phyloP scores from a whole-genome alignment of 2,113 vertebrate genomes.

The Atherinomorus stipes region DNA sequence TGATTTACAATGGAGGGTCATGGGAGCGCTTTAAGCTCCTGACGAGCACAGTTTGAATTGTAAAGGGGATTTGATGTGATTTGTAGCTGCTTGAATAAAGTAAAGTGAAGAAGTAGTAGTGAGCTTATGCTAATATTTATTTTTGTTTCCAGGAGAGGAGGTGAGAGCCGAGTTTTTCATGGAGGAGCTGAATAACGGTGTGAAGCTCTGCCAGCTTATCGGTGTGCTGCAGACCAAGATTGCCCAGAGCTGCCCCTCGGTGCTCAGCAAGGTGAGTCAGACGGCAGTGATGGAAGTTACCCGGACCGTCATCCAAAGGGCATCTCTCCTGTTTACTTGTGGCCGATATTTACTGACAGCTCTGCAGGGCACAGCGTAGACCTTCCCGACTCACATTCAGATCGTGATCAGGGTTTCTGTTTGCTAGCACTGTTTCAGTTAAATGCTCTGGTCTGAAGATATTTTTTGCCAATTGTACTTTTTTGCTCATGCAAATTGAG shows the following conservation, averaged over 20 bases:
- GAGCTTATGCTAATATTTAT: too few relatives aligned
- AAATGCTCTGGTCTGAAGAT: too few relatives aligned
- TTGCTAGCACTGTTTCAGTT: too few relatives aligned
- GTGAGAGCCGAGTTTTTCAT: conserved; percentile 87
- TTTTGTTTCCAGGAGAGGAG: conserved; percentile 76
- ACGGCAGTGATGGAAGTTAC: not conserved
- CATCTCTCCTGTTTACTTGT: not conserved
- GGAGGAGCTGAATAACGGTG: conserved; percentile 83
- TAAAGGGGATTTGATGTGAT: not conserved
- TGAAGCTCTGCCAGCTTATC: conserved; percentile 88
- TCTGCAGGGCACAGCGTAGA: not conserved
- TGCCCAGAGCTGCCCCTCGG: conserved; percentile 80
- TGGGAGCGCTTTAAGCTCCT: conserved; percentile 29
- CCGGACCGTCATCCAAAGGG: not conserved
- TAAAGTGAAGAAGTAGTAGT: too few relatives aligned
- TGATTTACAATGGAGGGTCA: conserved; percentile 45
- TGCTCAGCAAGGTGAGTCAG: conserved; percentile 84
- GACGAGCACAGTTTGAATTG: not conserved
- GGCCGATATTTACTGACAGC: not conserved
- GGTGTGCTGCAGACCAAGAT: conserved; percentile 89
- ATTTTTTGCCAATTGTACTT: too few relatives aligned
- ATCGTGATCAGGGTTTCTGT: too few relatives aligned
- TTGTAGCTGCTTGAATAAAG: not conserved
- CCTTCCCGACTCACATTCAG: too few relatives aligned
- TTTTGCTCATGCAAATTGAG: too few relatives aligned